Evolutionary conservation across 2,113 vertebrate species (phyloP), one percentile per base, ranked within the genome.

Genomic region (Burhinus bistriatus): DNA sequence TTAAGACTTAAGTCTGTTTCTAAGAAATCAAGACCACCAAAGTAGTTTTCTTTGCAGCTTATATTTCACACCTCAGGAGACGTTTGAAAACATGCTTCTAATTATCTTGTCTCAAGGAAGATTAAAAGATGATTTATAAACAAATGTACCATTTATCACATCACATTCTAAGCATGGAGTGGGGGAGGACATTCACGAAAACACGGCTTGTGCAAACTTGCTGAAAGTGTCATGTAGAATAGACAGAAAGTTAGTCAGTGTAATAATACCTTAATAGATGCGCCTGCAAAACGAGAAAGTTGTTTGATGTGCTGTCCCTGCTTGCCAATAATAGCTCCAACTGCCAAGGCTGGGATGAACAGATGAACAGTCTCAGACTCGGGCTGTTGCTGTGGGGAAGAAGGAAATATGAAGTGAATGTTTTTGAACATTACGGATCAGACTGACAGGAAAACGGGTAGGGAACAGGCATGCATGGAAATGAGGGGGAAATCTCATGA

Each of bases 231-330:
- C 73, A 59, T 4, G 11, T 64, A 94, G 87, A 96, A 68, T 7
- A 94, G 75, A 81, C 69, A 93, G 90, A 95, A 88, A 84, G 91
- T 69, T 93, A 36, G 89, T 40, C 79, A 87, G 91, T 89, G 87
- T 91, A 96, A 95, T 93, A 71, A 88, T 98, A 99, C 99, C 98
- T 99, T 99, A 98, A 99, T 99, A 70, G 99, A 99, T 51, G 99
- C 99, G 86, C 99, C 99, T 54, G 99, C 99, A 94, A 99, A 99
- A 85, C 99, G 99, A 77, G 99, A 99, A 86, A 99, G 99, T 97
- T 99, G 99, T 97, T 99, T 99, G 98, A 99, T 99, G 98, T 99
- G 99, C 94, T 99, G 99, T 94, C 99, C 99, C 98, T 99, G 99
- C 98, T 99, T 99, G 96, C 99, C 99, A 45, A 99, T 99, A 97